Conservation (phyloP, 2,113 vertebrate genomes). For the Menidia beryllina region DNA sequence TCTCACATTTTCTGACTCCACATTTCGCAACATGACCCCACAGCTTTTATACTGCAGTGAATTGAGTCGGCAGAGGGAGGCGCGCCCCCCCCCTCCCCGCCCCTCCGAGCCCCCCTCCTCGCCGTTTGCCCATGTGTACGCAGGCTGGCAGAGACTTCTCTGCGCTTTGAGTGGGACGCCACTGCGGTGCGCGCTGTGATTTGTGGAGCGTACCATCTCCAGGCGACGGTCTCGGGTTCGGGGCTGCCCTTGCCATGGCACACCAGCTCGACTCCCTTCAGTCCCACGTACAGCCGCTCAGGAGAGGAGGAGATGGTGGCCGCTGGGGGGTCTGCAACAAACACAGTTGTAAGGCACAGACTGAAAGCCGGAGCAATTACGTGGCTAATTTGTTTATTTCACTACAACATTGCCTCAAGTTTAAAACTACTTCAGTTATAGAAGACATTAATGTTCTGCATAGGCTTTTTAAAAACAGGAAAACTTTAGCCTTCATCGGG, state of each 20-base stretch:
- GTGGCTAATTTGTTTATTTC: too few relatives aligned
- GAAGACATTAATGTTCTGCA: too few relatives aligned
- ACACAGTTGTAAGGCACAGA: slow-evolving; percentile 31
- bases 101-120: slow-evolving; percentile 36
- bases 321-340: slow-evolving; percentile 86
- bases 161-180: slow-evolving; percentile 42
- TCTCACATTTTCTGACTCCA: slow-evolving; percentile 18
- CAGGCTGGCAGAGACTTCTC: slow-evolving; percentile 5
- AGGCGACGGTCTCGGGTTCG: slow-evolving; percentile 81
- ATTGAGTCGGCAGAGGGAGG: slow-evolving; percentile 42
- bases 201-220: slow-evolving; percentile 84
- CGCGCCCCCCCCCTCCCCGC: not conserved
- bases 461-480: too few relatives aligned
- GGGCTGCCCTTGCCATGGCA: slow-evolving; percentile 86
- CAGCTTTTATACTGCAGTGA: slow-evolving; percentile 65
- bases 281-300: slow-evolving; percentile 79
- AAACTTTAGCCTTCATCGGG: too few relatives aligned
- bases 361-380: too few relatives aligned
- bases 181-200: slow-evolving; percentile 41
- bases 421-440: too few relatives aligned
- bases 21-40: slow-evolving; percentile 67
- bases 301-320: slow-evolving; percentile 78
- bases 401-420: too few relatives aligned
- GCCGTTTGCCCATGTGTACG: slow-evolving; percentile 30
- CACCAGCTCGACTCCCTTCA: slow-evolving; percentile 79